Evolutionary conservation across 2,113 vertebrate genomes (phyloP), one percentile per base, ranked within the genome.

Genomic region (Antechinus flavipes): DNA sequence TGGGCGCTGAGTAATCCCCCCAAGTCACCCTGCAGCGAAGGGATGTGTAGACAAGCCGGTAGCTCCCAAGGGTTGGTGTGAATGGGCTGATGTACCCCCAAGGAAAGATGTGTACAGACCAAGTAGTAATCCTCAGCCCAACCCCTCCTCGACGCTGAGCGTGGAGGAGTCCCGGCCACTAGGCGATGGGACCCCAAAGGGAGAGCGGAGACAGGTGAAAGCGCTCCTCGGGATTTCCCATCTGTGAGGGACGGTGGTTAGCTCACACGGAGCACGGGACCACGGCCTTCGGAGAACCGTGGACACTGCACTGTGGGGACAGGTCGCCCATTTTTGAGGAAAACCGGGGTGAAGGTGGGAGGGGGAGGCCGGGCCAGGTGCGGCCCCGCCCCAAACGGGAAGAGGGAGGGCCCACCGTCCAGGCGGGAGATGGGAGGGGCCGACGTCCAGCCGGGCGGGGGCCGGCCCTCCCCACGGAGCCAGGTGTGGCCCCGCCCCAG

Each of bases 131-230:
- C 56, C 50, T 52, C 8, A 11, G 50, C 50, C 50, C 56, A 58
- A 7, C 55, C 19, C 26, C 26, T 27, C 56, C 26, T 9, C 11
- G 58, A 61, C 27, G 58, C 9, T 30, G 58, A 12, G 26, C 0
- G 26, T 11, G 26, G 56, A 58, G 2, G 26, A 55, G 54, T 49
- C 49, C 3, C 7, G 49, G 5, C 50, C 50, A 50, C 50, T 50
- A 52, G 50, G 50, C 9, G 58, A 12, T 30, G 58, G 58, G 11
- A 12, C 68, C 92, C 8, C 76, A 95, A 90, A 54, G 90, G 9
- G 95, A 94, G 94, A 94, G 89, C 11, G n/a, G 49, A 94, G 61
- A 23, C 61, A 93, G 92, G 50, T 23, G 30, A 8, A 53, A 53
- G 8, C 4, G 8, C 10, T 9, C 53, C 35, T 52, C 52, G 30